phyloP scores from a whole-genome alignment of 2,113 vertebrate genomes.

The Halcyon malimbica region DNA sequence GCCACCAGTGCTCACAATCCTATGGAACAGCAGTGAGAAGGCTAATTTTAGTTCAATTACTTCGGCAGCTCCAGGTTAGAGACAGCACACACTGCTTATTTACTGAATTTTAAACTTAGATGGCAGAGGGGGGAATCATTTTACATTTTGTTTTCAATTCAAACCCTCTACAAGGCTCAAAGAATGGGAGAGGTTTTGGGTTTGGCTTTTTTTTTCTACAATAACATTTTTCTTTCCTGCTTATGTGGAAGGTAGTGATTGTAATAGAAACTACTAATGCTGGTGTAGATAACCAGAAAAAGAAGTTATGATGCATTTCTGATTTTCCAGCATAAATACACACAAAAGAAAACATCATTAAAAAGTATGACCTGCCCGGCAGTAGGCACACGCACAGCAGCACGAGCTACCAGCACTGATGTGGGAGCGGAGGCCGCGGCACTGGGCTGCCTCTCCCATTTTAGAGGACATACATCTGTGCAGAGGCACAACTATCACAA shows the following conservation, averaged over 20 bases:
- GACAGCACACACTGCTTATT: not conserved
- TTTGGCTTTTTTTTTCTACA: too few relatives aligned
- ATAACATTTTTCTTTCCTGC: not conserved
- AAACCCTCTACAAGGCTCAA: not conserved
- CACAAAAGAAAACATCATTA: not conserved
- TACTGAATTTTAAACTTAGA: not conserved
- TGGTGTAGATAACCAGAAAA: not conserved
- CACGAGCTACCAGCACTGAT: not conserved
- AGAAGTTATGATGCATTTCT: not conserved
- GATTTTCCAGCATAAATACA: not conserved
- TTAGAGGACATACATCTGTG: too few relatives aligned
- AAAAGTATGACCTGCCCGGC: not conserved
- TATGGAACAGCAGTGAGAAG: not conserved
- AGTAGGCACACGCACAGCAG: not conserved
- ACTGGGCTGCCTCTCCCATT: not conserved
- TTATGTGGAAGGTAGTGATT: not conserved
- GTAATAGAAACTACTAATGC: not conserved
- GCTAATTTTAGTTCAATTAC: not conserved
- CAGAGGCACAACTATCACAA: not conserved
- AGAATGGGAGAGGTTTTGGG: not conserved
- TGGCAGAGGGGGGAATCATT: not conserved
- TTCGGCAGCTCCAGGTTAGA: not conserved
- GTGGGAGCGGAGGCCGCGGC: not conserved
- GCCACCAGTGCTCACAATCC: not conserved
- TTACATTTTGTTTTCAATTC: not conserved